Base-by-base conservation (phyloP, 2,113 vertebrate species). In the Lates calcarifer region DNA sequence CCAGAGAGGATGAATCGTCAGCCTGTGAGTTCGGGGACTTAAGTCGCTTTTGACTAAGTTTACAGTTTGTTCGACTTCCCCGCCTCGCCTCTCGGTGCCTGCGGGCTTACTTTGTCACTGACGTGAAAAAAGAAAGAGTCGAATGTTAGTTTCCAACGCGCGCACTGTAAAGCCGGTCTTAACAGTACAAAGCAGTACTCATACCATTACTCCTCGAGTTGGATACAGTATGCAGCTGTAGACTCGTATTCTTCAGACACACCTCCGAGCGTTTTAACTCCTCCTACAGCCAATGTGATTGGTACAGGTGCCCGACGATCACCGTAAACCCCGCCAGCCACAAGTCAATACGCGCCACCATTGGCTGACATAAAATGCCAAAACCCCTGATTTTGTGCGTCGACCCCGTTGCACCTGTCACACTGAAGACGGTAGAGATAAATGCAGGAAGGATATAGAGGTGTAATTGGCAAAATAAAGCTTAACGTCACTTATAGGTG, bases 191-290 rank as follows among this genome's bases (percentile, higher is more conserved):
- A 85, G 87, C 93, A 87, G 84, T 67, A 90, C 89, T 94, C 94
- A 89, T 94, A 87, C 91, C 93, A 95, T 95, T 93, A 94, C 92
- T 94, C 94, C 89, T 81, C 65, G 91, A 94, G 90, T 95, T 94
- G 82, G 82, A 82, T 84, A 88, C 93, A 87, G 82, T 94, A 81
- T 93, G 93, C 93, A 91, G 92, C 93, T 85, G 88, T 86, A 91
- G 90, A 92, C 89, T 93, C 87, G 79, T 84, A 62, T 81, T 88
- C 86, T 68, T 56, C 72, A 87, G 91, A 90, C 94, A 94, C 95
- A 88, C 95, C 95, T 87, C 91, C 90, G 24, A 47, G 31, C 49
- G 5, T 35, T 43, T 15, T 2, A 68, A 64, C 90, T 74, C 93
- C 93, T 76, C 95, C 94, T 37, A 77, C 72, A 0, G 3, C 20